phyloP scores from a whole-genome alignment of 2,797 vertebrate species.

The Buphagus erythrorhynchus region DNA sequence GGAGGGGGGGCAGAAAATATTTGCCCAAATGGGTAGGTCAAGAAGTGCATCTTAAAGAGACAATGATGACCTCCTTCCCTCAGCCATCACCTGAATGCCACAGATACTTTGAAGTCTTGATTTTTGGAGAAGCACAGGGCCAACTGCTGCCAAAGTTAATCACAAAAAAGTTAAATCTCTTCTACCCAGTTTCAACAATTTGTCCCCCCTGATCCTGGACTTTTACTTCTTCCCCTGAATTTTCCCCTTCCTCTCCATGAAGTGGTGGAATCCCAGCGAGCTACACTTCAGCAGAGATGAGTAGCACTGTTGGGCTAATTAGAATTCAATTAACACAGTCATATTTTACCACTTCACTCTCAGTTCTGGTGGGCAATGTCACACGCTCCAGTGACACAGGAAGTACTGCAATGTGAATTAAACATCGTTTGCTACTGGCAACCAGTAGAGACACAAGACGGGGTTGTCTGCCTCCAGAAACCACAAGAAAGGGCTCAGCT shows the following conservation, averaged over 20 bases:
- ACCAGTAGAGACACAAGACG: not conserved
- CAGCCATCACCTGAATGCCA: not conserved
- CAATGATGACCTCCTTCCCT: fast-evolving
- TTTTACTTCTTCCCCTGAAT: not conserved
- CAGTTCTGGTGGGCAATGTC: slow-evolving; percentile 21
- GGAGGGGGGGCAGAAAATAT: not conserved
- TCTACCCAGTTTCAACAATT: not conserved
- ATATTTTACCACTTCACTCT: slow-evolving; percentile 31
- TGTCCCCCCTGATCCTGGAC: fast-evolving
- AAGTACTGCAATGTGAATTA: not conserved
- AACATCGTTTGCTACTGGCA: not conserved
- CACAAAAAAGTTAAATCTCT: not conserved
- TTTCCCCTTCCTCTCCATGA: not conserved
- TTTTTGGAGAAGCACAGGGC: not conserved
- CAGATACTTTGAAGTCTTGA: not conserved
- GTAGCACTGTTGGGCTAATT: not conserved
- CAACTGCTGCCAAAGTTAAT: not conserved
- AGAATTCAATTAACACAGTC: not conserved
- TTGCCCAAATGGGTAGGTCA: not conserved
- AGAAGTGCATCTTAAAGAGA: not conserved
- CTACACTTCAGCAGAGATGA: not conserved
- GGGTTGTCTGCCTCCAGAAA: slow-evolving; percentile 51
- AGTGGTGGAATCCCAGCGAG: not conserved
- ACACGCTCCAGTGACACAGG: slow-evolving; percentile 38
- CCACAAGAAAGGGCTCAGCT: slow-evolving; percentile 63